phyloP scores from a whole-genome alignment of 2,113 vertebrate genomes.

The Stomatorhinus ivindoensis region DNA sequence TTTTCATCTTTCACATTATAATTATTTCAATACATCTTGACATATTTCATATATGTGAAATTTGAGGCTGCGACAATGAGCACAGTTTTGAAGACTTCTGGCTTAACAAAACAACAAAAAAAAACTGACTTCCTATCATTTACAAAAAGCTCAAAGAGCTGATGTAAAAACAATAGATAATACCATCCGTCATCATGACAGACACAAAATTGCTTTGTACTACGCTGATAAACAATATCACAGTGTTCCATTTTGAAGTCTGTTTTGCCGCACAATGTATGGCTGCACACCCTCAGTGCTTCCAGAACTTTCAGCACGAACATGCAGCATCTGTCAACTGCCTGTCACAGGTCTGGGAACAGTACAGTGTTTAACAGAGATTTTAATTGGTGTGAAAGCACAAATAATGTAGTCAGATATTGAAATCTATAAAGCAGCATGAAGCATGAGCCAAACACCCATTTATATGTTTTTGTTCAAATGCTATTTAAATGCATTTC shows the following conservation, averaged over 20 bases:
- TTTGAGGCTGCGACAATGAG: background rate
- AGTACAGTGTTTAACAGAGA: background rate
- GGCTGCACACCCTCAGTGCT: background rate
- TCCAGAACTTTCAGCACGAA: background rate
- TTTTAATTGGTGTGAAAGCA: background rate
- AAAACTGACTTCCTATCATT: background rate
- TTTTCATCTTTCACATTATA: background rate
- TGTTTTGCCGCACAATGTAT: slow-evolving; percentile 1
- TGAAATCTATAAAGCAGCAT: background rate
- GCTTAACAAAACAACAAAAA: background rate
- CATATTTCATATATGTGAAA: background rate
- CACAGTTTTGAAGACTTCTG: background rate
- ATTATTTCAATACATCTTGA: background rate
- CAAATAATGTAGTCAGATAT: background rate
- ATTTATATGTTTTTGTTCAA: background rate
- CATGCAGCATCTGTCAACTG: background rate
- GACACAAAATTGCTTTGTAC: slow-evolving; percentile 10
- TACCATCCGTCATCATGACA: slow-evolving; percentile 3
- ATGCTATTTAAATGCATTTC: background rate
- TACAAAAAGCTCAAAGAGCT: slow-evolving; percentile 2
- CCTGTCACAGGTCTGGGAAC: background rate
- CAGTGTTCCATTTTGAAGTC: slow-evolving; percentile 1
- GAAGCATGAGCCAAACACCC: background rate
- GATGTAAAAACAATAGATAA: slow-evolving; percentile 7
- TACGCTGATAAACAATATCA: slow-evolving; percentile 1